Percentiles rank a stretch among this genome's conserved stretches.
Evolutionary conservation across 2,888 invertebrate species (phyloP).

Genomic region (Drosophila greeni): DNA sequence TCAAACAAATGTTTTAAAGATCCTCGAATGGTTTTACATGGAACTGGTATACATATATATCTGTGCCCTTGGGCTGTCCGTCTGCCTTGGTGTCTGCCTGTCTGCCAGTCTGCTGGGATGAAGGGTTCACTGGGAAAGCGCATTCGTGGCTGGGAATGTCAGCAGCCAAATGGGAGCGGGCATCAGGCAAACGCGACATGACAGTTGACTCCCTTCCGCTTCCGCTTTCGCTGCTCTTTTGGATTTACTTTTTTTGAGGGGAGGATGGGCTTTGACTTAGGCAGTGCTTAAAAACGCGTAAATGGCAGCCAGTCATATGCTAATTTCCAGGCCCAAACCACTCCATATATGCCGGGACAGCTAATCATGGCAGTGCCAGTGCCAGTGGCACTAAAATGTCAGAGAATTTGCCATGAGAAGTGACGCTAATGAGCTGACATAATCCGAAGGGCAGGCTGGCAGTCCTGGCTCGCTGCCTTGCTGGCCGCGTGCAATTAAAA

Average conservation of each 20-base stretch:
- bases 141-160: slow-evolving; percentile 33
- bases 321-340: slow-evolving; percentile 47
- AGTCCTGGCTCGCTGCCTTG: slow-evolving; percentile 5
- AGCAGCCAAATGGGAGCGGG: slow-evolving; percentile 33
- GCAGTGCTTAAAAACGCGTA: slow-evolving; percentile 55
- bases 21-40: neutral
- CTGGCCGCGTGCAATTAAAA: slow-evolving; percentile 57
- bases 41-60: slow-evolving; percentile 15
- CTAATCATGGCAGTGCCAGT: slow-evolving; percentile 51
- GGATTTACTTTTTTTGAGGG: neutral
- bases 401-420: slow-evolving; percentile 52
- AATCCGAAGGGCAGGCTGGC: slow-evolving; percentile 34
- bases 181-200: slow-evolving; percentile 43
- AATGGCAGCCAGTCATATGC: slow-evolving; percentile 66
- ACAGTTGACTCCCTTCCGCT: slow-evolving; percentile 30
- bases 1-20: neutral
- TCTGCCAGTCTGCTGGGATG: slow-evolving; percentile 12
- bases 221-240: slow-evolving; percentile 8
- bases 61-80: slow-evolving; percentile 33
- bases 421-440: slow-evolving; percentile 64
- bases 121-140: slow-evolving; percentile 37
- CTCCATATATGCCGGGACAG: slow-evolving; percentile 32
- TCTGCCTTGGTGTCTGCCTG: slow-evolving; percentile 15
- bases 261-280: slow-evolving; percentile 18
- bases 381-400: slow-evolving; percentile 58